These are phyloP conservation scores for Atractosteus spatula DNA, from an alignment of 2,113 vertebrate genomes.

Conservation along the genomic window DNA sequence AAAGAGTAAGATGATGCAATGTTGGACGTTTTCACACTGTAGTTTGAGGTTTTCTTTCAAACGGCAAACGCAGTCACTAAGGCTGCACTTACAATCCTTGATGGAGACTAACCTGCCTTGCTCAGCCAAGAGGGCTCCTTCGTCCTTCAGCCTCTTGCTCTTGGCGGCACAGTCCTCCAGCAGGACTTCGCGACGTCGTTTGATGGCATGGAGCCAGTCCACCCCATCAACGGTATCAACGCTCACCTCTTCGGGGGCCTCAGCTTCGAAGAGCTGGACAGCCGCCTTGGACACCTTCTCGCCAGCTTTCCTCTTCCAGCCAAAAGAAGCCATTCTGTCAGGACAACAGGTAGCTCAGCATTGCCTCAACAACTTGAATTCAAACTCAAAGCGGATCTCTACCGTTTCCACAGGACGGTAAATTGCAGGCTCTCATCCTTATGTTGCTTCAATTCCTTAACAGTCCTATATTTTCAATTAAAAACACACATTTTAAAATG, in stretches of 20 bases:
- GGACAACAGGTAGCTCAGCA: not conserved
- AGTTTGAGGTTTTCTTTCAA: too few relatives aligned
- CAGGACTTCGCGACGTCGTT: conserved; percentile 74
- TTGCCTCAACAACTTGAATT: not conserved
- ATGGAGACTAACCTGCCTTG: conserved; percentile 71
- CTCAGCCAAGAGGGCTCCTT: conserved; percentile 79
- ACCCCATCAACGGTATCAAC: conserved; percentile 51
- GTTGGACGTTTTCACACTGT: too few relatives aligned
- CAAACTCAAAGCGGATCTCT: not conserved
- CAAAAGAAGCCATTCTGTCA: conserved; percentile 86
- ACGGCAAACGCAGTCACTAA: too few relatives aligned
- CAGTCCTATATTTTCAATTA: conserved; percentile 40
- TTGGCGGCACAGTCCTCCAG: conserved; percentile 73
- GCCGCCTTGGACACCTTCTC: conserved; percentile 86
- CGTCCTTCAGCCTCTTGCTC: conserved; percentile 82
- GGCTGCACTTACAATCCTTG: too few relatives aligned
- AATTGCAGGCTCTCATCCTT: too few relatives aligned
- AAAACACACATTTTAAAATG: conserved; percentile 42
- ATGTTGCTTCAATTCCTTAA: conserved; percentile 4
- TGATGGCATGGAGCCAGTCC: conserved; percentile 74
- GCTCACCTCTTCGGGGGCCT: conserved; percentile 62
- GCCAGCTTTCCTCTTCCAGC: conserved; percentile 92
- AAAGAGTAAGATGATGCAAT: too few relatives aligned
- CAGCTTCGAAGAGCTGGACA: conserved; percentile 84
- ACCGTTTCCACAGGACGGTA: too few relatives aligned